Base-by-base conservation (phyloP, 2,797 vertebrate genomes). In the Chaetophractus vellerosus region DNA sequence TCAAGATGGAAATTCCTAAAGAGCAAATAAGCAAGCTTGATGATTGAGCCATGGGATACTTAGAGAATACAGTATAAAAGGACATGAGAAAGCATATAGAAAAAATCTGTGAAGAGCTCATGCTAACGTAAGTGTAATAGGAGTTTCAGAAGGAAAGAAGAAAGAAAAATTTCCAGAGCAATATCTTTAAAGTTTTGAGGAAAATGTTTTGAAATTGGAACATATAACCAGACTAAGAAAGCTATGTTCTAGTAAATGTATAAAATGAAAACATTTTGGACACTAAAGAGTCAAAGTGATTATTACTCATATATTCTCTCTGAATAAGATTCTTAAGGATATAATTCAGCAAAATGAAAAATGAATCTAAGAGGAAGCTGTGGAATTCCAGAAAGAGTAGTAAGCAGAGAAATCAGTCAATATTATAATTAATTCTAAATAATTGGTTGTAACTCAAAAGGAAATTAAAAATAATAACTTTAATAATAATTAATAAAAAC, bases 341-440 rank as follows among this genome's bases (percentile, higher is more conserved):
- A 78, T 76, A 31, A 83, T 84, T 68, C 55, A 63, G 21, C 9
- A 36, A 82, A 89, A 84, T 61, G n/a, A 69, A 76, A 85, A 41
- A 69, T 28, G 64, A 69, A 69, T 72, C 26, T 68, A 69, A 69
- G n/a, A 28, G 72, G 63, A 45, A 86, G 33, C 41, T 36, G 16
- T 52, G 11, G 7, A 10, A 38, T 84, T 78, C 61, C 41, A 78
- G 41, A 89, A 83, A 68, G 38, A 88, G 14, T 23, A 66, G 50
- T 88, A 76, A 93, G 63, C 38, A 76, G 59, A 93, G 52, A 76
- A 69, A 78, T 26, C 14, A 71, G 26, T 63, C 45, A 82, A 69
- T 33, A 24, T 28, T 59, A 45, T 31, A 52, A 31, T 74, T 74
- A 64, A 81, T 75, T 74, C n/a, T 82, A 82, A 93, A 41, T 83